Conservation (phyloP, 2,113 vertebrate genomes). For the Corynorhinus townsendii region DNA sequence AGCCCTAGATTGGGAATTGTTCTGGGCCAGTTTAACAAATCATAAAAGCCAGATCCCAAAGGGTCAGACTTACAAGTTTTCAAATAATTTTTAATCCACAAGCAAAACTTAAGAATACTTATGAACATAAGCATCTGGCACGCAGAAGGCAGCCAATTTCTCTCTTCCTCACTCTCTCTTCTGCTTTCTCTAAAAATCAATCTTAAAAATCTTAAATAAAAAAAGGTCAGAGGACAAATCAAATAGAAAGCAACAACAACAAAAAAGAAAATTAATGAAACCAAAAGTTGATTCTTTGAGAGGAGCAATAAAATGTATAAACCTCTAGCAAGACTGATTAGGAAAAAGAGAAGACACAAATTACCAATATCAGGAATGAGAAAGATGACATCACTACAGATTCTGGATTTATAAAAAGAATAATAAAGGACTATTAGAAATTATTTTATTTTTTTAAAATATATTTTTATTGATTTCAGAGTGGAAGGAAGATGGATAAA, state of each 20-base stretch:
- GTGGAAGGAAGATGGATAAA: too few species aligned
- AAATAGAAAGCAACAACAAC: background rate
- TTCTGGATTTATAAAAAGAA: background rate
- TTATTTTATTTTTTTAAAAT: background rate
- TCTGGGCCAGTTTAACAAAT: background rate
- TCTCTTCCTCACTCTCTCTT: too few species aligned
- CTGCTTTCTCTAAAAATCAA: too few species aligned
- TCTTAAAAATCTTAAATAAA: too few species aligned
- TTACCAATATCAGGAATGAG: background rate
- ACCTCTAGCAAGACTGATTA: background rate
- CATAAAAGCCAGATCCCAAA: background rate
- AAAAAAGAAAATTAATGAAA: background rate
- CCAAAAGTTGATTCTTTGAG: background rate
- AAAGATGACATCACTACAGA: background rate
- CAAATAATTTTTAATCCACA: background rate
- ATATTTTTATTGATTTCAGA: too few species aligned
- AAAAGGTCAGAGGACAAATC: background rate
- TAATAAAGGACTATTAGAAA: background rate
- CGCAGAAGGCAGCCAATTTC: too few species aligned
- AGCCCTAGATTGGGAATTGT: background rate
- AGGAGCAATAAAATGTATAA: background rate
- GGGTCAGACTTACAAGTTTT: background rate
- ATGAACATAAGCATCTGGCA: background rate
- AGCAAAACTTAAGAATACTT: background rate
- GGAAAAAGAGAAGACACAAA: background rate